phyloP scores from a whole-genome alignment of 2,113 vertebrate genomes.

The Bufo bufo region DNA sequence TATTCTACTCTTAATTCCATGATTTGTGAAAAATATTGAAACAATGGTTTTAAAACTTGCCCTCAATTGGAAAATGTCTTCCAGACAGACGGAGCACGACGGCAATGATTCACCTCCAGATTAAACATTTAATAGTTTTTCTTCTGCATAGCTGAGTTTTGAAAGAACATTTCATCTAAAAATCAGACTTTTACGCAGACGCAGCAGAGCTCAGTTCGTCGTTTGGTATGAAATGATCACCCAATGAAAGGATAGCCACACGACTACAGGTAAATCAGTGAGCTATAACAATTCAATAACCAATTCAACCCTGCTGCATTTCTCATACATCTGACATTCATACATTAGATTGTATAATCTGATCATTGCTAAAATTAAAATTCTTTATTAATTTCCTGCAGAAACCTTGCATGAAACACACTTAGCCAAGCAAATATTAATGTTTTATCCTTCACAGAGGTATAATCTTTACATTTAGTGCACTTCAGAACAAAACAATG shows the following conservation, averaged over 20 bases:
- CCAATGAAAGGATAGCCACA: not conserved
- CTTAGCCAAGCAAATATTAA: not conserved
- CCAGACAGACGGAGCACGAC: not conserved
- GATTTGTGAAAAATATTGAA: not conserved
- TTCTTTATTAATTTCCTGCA: not conserved
- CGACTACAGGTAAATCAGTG: not conserved
- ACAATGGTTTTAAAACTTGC: not conserved
- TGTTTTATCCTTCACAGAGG: not conserved
- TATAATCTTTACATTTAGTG: not conserved
- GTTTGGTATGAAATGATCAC: not conserved
- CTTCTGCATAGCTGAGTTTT: not conserved
- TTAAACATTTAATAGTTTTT: not conserved
- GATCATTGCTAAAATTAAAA: not conserved
- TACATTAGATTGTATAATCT: not conserved
- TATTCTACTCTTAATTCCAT: not conserved
- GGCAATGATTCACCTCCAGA: not conserved
- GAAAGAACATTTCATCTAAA: not conserved
- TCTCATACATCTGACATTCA: not conserved
- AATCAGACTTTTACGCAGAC: not conserved
- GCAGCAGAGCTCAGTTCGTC: not conserved
- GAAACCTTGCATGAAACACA: no score
- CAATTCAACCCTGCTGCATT: not conserved
- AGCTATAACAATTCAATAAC: not conserved
- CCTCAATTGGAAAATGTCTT: not conserved
- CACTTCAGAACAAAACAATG: slow-evolving; percentile 7